Percentiles rank a stretch among this genome's conserved stretches.
Conservation (phyloP, 37 sponge, comb jelly and placozoan genomes). For the Spongilla lacustris region DNA sequence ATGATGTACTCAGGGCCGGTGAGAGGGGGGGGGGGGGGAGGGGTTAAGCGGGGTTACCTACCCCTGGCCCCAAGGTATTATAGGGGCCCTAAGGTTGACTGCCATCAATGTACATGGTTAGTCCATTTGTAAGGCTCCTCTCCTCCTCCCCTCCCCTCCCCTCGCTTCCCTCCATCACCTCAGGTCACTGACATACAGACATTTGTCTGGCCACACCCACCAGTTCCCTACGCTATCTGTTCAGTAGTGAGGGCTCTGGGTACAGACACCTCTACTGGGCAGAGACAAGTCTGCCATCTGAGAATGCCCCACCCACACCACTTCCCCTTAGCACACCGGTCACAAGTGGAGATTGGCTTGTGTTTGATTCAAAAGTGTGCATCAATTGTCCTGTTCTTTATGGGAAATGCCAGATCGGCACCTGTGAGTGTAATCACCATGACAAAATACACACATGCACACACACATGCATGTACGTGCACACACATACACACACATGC, state of each 20-base stretch:
- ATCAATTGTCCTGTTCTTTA: slow-evolving; percentile 72
- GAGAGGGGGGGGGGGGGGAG: too few species aligned
- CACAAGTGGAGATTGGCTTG: slow-evolving; percentile 66
- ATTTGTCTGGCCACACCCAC: slow-evolving; percentile 16
- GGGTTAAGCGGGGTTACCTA: too few species aligned
- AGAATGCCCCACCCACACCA: background rate
- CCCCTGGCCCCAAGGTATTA: too few species aligned
- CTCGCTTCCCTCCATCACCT: too few species aligned
- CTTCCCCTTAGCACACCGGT: background rate
- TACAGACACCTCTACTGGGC: slow-evolving; percentile 65
- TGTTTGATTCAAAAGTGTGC: slow-evolving; percentile 69
- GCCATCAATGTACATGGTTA: too few species aligned
- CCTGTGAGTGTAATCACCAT: slow-evolving; percentile 48
- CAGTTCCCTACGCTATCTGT: slow-evolving; percentile 15
- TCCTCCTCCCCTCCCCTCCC: too few species aligned
- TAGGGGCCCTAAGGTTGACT: too few species aligned
- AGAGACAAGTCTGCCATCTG: slow-evolving; percentile 8
- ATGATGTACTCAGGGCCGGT: too few species aligned
- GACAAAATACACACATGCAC: background rate
- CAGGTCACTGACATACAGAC: too few species aligned
- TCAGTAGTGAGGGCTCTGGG: slow-evolving; percentile 44
- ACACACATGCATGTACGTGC: too few species aligned
- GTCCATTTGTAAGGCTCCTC: too few species aligned
- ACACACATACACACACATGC: too few species aligned
- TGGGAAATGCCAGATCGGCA: slow-evolving; percentile 73